Conservation (phyloP, 2,888 invertebrate genomes). For the Adineta ricciae region DNA sequence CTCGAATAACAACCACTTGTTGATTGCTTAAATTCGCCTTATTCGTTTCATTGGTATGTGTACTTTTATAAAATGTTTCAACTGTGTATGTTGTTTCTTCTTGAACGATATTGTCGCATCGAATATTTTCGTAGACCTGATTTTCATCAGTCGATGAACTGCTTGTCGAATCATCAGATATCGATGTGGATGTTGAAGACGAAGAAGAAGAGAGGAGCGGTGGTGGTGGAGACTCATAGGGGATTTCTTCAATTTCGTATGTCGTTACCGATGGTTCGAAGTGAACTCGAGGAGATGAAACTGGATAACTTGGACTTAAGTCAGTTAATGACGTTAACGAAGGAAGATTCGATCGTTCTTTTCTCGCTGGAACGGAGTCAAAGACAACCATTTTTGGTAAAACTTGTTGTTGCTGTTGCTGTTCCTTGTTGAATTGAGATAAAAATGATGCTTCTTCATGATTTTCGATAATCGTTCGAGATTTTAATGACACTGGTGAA, state of each 20-base stretch:
- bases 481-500: not conserved
- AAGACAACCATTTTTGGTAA: not conserved
- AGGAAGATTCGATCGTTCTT: not conserved
- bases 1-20: slow-evolving; percentile 8
- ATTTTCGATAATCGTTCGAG: not conserved
- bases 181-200: not conserved
- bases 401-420: not conserved
- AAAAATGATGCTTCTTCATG: not conserved
- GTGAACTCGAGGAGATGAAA: not conserved
- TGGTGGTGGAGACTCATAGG: not conserved
- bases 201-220: not conserved
- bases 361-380: not conserved
- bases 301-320: not conserved
- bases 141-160: not conserved
- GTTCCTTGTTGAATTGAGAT: not conserved
- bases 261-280: not conserved
- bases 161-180: not conserved
- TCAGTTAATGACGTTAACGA: not conserved
- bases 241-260: not conserved
- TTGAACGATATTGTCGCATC: not conserved
- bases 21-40: not conserved
- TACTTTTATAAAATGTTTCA: slow-evolving; percentile 13
- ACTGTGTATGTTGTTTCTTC: slow-evolving; percentile 7
- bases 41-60: not conserved
- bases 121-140: not conserved